Percentiles rank a stretch among this genome's conserved stretches.
Conservation (phyloP, 2,888 invertebrate species). For the Spatulosminthurus flaviceps region DNA sequence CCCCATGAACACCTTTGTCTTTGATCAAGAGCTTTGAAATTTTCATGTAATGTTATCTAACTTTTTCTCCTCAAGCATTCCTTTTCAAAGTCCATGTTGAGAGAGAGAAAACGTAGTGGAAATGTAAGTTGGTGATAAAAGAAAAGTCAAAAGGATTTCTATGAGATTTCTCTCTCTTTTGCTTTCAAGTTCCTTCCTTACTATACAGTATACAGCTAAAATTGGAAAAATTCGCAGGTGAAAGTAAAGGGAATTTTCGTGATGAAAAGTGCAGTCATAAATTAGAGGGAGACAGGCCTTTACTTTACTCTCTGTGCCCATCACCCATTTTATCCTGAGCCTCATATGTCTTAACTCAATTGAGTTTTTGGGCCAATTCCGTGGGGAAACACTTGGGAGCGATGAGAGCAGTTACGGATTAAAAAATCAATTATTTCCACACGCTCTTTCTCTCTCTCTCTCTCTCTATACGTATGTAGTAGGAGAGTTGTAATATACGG, state of each 20-base stretch:
- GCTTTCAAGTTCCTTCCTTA: background rate
- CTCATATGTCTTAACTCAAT: constrained; percentile 8
- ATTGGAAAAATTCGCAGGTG: constrained; percentile 6
- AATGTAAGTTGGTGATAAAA: too few species aligned
- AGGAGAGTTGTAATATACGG: too few species aligned
- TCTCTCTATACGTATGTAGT: too few species aligned
- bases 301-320: constrained; percentile 2
- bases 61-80: too few species aligned
- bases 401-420: constrained; percentile 18
- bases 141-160: too few species aligned
- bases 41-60: too few species aligned
- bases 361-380: background rate
- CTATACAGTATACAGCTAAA: background rate
- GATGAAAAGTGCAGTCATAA: background rate
- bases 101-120: too few species aligned
- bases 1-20: too few species aligned
- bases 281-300: background rate
- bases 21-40: too few species aligned
- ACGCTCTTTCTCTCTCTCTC: background rate
- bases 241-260: background rate
- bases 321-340: background rate
- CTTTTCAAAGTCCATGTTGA: too few species aligned
- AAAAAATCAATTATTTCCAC: constrained; percentile 27
- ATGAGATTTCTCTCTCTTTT: too few species aligned
- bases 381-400: background rate